These are phyloP conservation scores for Alviniconcha strummeri DNA, from an alignment of 2,888 invertebrate genomes.

Conservation along the genomic window DNA sequence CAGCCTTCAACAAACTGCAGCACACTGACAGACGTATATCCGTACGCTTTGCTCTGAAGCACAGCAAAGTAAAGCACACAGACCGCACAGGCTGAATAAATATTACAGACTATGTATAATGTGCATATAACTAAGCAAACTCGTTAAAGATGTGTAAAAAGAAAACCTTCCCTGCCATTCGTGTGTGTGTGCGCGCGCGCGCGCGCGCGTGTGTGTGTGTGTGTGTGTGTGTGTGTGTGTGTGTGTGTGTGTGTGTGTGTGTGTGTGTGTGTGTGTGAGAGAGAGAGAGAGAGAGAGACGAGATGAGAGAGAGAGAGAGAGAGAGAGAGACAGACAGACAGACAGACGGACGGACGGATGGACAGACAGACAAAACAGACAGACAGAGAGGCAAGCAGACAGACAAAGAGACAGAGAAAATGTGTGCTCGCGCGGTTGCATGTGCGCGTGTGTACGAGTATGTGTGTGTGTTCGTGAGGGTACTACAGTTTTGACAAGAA, in stretches of 20 bases:
- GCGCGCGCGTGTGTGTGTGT: too few species aligned
- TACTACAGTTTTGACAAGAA: neutral
- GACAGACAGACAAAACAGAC: neutral
- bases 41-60: too few species aligned
- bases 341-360: neutral
- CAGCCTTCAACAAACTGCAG: too few species aligned
- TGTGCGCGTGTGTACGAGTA: neutral
- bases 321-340: neutral
- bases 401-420: neutral
- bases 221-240: too few species aligned
- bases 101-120: too few species aligned
- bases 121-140: too few species aligned
- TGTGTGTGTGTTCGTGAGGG: neutral
- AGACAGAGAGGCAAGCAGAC: neutral
- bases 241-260: neutral
- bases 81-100: too few species aligned
- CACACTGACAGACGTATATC: too few species aligned
- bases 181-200: neutral
- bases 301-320: neutral
- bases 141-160: too few species aligned
- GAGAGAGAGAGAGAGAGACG: neutral
- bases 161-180: neutral
- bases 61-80: too few species aligned
- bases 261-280: neutral
- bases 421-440: neutral